These are phyloP conservation scores for Reticulitermes lucifugus DNA, from an alignment of 2,888 invertebrate genomes.

Conservation along the genomic window DNA sequence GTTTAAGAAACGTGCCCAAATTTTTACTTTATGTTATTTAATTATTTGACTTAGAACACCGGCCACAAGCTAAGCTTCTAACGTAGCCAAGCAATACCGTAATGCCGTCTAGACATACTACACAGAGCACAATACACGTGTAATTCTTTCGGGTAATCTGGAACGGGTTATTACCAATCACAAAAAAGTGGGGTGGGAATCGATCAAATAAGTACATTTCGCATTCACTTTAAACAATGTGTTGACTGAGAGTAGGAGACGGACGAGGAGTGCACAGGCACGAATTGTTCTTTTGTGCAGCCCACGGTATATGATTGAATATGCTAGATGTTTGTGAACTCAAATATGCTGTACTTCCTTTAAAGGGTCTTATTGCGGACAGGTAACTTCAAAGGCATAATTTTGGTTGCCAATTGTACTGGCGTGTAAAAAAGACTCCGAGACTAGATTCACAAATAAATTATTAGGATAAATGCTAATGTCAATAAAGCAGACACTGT, in stretches of 20 bases:
- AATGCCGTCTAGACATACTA: background rate
- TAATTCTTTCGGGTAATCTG: background rate
- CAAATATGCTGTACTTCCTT: background rate
- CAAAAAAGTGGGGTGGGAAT: background rate
- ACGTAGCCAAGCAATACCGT: background rate
- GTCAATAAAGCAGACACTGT: constrained; percentile 6
- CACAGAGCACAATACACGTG: background rate
- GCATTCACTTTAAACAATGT: constrained; percentile 32
- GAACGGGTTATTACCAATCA: background rate
- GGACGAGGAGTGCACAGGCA: background rate
- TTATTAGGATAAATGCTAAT: constrained; percentile 1
- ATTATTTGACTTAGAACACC: background rate
- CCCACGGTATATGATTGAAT: background rate
- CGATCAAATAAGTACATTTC: constrained; percentile 32
- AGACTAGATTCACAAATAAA: constrained; percentile 4
- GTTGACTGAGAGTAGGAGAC: background rate
- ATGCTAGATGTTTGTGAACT: constrained; percentile 20
- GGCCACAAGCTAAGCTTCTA: background rate
- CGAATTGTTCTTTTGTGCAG: constrained; percentile 18
- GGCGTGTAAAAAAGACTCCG: constrained; percentile 6
- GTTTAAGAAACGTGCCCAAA: background rate
- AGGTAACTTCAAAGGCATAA: constrained; percentile 19
- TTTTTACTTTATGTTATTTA: background rate
- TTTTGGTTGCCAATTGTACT: constrained; percentile 17
- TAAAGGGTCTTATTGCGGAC: constrained; percentile 9